Evolutionary conservation across 2,888 invertebrate species (phyloP), one percentile per base, ranked within the genome.

Genomic region (Chrysolina americana): DNA sequence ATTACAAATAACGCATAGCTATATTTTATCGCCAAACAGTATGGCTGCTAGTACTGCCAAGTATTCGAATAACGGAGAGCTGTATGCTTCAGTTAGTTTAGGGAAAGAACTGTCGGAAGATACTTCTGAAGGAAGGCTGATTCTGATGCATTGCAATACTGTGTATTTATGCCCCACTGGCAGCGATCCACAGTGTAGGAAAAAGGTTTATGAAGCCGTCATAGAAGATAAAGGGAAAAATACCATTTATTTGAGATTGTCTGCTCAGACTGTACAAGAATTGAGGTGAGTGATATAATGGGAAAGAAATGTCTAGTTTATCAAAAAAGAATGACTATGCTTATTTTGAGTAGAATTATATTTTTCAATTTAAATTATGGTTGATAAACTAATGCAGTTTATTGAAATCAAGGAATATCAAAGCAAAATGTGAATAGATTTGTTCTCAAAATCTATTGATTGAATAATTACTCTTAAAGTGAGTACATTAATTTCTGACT

Each of bases 41-140:
- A 92, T 92, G 87, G 92, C 92, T 0, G 91, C 92, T 2, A 93
- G 92, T 71, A 92, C 93, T 0, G 93, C 94, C 9, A 95, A 95
- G 86, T 95, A 94, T 87, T 93, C 94, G 0, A 91, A 92, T 80
- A 91, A 92, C 21, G 94, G 94, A 17, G 95, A 95, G 87, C 87
- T 95, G 41, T 95, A 94, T 87, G 95, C 94, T 9, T 89, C 93
- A 74, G 90, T 95, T 5, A 91, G 91, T 68, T 87, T 95, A 53
- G 92, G 92, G 28, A 93, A 93, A 83, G 93, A 94, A 83, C 89
- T 96, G 59, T 94, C 94, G 0, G 95, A 95, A 86, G 96, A 96
- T 85, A 94, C 95, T 3, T 92, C 94, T 13, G 94, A 94, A 65
- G 96, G 96, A 0, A 90, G 95, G 36, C 89, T 96, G 15, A 93